Evolutionary conservation across 2,113 vertebrate species (phyloP), one percentile per base, ranked within the genome.

Genomic region (Cathartes aura): DNA sequence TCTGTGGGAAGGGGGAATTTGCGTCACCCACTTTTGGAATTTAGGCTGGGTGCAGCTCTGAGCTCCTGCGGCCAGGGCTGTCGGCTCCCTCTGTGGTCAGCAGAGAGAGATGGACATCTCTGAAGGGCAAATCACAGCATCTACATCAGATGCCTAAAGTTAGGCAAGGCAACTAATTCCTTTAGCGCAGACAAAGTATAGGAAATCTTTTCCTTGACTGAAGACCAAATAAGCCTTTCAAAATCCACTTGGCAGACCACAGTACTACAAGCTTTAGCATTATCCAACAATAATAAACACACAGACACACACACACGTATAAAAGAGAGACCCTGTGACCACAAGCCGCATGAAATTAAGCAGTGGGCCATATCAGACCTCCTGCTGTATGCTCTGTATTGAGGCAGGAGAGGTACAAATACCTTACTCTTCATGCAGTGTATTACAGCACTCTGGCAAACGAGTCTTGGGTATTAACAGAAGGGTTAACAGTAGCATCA

Each of bases 261-360:
- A 27, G 52, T 74, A 79, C 76, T 91, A 67, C 52, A 79, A 67
- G 38, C 52, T 56, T 79, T 84, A 85, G 52, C n/a, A 47, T 75
- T 91, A 91, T 87, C 96, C 95, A 96, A 87, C 56, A 95, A 89
- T 79, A 96, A 95, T 53, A 96, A 95, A 89, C 81, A 73, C 34
- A 62, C 38, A 47, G 38, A 42, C 59, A 40, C 42, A 48, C 36
- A 17, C 38, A 68, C 32, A 52, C 48, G 63, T 34, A 67, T 7
- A 90, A 86, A 73, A 87, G 80, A 76, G 59, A 87, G 88, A 75
- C 63, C 78, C 40, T 47, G 84, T 87, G 84, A 80, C 64, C 84
- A 91, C 73, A 64, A 93, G 64, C 87, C 64, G 2, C 38, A 52
- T 22, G 56, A 90, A 97, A 79, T 89, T 84, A 87, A 96, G 76